phyloP scores from a whole-genome alignment of 1,140 invertebrate species.

The Elysia chlorotica region DNA sequence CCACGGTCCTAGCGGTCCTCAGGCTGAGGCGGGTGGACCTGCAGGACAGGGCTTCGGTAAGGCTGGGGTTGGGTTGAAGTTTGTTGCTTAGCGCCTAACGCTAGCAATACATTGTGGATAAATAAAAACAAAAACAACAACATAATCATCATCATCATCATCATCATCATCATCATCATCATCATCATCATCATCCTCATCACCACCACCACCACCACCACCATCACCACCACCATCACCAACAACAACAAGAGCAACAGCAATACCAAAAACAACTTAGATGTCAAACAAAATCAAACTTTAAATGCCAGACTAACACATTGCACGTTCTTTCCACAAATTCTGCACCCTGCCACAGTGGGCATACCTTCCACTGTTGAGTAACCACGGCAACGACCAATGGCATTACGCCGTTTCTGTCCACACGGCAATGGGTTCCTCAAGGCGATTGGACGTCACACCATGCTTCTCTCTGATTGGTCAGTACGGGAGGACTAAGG shows the following conservation, averaged over 20 bases:
- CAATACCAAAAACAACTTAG: too few species aligned
- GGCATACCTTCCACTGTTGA: constrained; percentile 28
- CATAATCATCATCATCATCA: not conserved
- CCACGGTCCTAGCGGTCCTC: constrained; percentile 18
- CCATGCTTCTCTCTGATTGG: constrained; percentile 30
- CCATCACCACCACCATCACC: too few species aligned
- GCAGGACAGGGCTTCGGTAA: constrained; percentile 27
- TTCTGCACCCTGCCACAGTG: constrained; percentile 27
- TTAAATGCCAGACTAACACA: too few species aligned
- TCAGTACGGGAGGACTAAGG: constrained; percentile 25
- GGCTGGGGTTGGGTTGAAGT: too few species aligned
- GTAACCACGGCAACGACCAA: constrained; percentile 16
- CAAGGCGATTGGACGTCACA: constrained; percentile 18
- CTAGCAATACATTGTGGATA: too few species aligned
- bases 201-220: not conserved
- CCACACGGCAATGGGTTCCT: constrained; percentile 24
- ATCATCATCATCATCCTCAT: not conserved
- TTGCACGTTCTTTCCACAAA: too few species aligned
- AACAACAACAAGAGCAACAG: too few species aligned
- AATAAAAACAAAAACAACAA: not conserved
- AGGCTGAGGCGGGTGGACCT: constrained; percentile 28
- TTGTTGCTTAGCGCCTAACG: too few species aligned
- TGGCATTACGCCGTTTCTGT: constrained; percentile 28
- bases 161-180: not conserved
- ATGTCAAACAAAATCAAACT: too few species aligned